Evolutionary conservation across 2,888 invertebrate genomes (phyloP).

Genomic region (Apamea monoglypha): DNA sequence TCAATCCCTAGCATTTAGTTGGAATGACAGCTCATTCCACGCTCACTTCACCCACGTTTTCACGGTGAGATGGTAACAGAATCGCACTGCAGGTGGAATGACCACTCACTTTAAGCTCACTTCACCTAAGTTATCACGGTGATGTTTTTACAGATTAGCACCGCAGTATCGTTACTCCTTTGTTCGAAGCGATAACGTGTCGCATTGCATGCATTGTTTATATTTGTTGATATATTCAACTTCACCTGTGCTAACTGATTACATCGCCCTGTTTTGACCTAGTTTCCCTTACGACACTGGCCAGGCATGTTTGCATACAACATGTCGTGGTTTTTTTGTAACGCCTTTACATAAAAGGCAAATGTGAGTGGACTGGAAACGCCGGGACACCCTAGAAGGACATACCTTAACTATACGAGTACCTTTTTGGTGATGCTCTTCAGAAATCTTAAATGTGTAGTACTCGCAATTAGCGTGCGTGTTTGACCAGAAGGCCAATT

Average conservation of each 20-base stretch:
- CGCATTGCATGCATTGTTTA: constrained; percentile 15
- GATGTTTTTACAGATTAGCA: too few relatives aligned
- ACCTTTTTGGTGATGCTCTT: background rate
- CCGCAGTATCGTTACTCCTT: constrained; percentile 1
- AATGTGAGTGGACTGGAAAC: background rate
- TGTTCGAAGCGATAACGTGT: constrained; percentile 22
- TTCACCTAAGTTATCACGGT: too few relatives aligned
- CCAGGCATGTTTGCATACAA: background rate
- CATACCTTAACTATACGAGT: too few relatives aligned
- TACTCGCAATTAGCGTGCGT: background rate
- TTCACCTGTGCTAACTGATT: constrained; percentile 40
- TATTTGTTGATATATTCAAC: constrained; percentile 32
- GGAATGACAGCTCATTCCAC: too few relatives aligned
- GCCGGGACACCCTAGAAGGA: background rate
- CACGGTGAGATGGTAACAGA: too few relatives aligned
- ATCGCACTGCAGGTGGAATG: too few relatives aligned
- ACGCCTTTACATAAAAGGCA: background rate
- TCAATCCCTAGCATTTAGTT: too few relatives aligned
- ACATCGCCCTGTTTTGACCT: constrained; percentile 35
- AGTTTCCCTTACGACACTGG: constrained; percentile 21
- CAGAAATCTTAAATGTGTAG: background rate
- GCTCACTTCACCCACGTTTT: too few relatives aligned
- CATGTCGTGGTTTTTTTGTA: background rate
- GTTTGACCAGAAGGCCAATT: too few relatives aligned
- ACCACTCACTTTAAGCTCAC: too few relatives aligned